phyloP scores from a whole-genome alignment of 2,113 vertebrate species.

The Alligator mississippiensis region DNA sequence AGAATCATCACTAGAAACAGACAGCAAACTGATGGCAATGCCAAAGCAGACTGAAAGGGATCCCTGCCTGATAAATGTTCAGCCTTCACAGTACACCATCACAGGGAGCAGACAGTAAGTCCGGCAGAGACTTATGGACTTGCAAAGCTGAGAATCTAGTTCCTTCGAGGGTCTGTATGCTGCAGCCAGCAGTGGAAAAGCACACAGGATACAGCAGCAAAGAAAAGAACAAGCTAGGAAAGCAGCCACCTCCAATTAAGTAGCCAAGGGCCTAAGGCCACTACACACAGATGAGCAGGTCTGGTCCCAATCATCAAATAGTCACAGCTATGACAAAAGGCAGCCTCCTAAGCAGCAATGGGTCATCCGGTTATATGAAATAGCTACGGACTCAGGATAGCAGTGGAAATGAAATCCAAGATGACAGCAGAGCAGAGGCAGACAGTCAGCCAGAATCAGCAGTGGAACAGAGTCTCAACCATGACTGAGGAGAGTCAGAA shows the following conservation, averaged over 20 bases:
- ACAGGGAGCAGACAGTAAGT: too few relatives aligned
- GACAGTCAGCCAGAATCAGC: too few relatives aligned
- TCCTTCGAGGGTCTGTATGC: neutral
- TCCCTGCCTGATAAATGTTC: too few relatives aligned
- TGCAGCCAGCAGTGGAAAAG: neutral
- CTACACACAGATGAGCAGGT: neutral
- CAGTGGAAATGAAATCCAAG: neutral
- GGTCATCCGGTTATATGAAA: neutral
- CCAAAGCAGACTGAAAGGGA: too few relatives aligned
- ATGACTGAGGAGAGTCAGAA: too few relatives aligned
- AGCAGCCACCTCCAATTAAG: neutral
- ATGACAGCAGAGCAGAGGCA: neutral
- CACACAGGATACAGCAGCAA: fast-evolving
- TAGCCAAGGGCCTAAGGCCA: neutral
- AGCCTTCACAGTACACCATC: too few relatives aligned
- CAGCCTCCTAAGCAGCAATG: neutral
- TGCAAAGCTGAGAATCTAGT: neutral
- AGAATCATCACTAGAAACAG: neutral
- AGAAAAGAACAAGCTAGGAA: neutral
- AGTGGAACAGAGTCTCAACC: too few relatives aligned
- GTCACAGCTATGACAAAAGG: neutral
- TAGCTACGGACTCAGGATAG: neutral
- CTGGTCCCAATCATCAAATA: neutral
- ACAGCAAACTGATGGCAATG: fast-evolving
- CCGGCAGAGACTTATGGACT: neutral